Conservation (phyloP, 2,888 invertebrate species). For the Iphiclides podalirius region DNA sequence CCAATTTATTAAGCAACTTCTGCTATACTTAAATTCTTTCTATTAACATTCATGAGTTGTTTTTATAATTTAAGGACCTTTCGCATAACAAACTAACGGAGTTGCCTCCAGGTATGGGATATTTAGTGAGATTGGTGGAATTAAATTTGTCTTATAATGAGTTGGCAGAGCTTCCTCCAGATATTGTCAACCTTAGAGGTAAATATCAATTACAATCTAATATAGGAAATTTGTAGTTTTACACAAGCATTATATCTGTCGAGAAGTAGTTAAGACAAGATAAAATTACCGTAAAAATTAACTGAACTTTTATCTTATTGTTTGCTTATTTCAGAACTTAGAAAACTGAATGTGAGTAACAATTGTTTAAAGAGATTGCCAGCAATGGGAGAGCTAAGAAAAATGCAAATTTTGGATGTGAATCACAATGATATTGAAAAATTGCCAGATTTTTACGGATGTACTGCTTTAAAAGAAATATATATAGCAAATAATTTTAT, state of each 20-base stretch:
- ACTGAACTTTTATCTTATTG: too few species aligned
- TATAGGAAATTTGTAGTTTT: too few species aligned
- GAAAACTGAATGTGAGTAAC: conserved; percentile 86
- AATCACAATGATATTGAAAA: conserved; percentile 89
- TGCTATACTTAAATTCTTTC: background rate
- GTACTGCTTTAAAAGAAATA: conserved; percentile 87
- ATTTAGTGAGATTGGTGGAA: conserved; percentile 87
- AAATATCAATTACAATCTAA: conserved; percentile 34
- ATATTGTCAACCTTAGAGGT: conserved; percentile 91
- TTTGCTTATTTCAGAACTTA: conserved; percentile 75
- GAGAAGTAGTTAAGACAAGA: too few species aligned
- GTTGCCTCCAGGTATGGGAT: conserved; percentile 91
- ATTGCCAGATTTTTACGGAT: conserved; percentile 89
- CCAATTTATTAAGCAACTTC: background rate
- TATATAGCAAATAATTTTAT: conserved; percentile 92
- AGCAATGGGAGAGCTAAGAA: conserved; percentile 85
- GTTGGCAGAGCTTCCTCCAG: conserved; percentile 87
- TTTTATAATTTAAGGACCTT: conserved; percentile 81
- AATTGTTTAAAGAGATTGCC: conserved; percentile 85
- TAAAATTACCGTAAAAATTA: too few species aligned
- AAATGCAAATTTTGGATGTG: conserved; percentile 87
- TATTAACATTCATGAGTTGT: conserved; percentile 9
- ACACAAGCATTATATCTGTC: too few species aligned
- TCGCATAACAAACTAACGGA: conserved; percentile 86
- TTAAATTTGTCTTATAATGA: conserved; percentile 88